Evolutionary conservation across 2,797 vertebrate genomes (phyloP), one percentile per base, ranked within the genome.

Genomic region (Hippopotamyrus pictus): DNA sequence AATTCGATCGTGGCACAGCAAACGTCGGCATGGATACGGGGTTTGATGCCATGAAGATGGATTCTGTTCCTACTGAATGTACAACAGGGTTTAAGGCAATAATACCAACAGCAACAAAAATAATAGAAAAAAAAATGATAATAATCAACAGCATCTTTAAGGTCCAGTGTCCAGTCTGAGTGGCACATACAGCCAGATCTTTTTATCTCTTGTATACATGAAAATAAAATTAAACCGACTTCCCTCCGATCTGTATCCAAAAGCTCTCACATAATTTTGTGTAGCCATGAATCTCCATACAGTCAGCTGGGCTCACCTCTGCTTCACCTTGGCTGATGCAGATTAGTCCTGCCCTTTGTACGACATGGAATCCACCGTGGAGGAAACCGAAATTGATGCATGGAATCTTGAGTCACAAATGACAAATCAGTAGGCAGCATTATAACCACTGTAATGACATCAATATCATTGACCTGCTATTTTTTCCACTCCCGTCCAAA

Each of bases 241-340:
- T 48, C 44, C 22, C 9, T 25, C 22, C 4, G 0, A 25, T 85
- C 25, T 50, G 25, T 85, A 50, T 85, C 48, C 44, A 50, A 85
- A 50, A 14, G 25, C 44, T 5, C 46, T 85, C 48, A 2, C 83
- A 51, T 53, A 5, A 50, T 25, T 85, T 85, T 14, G 9, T 29
- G 7, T 7, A 6, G 82, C 44, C 46, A 50, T n/a, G 46, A 48
- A 14, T 85, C 48, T 85, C 11, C 48, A 51, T 14, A 25, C 48
- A 51, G 46, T 51, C 46, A 51, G 83, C 48, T 0, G 12, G 48
- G 48, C 22, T 51, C 46, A 85, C 83, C 83, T 85, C 22, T 51
- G 44, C n/a, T 50, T 85, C 83, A 85, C 83, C 83, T 85, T 85
- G 83, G 48, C n/a, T 12, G 41, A 84, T 84, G 82, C 83, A 85